Conservation (phyloP, 2,888 invertebrate species). For the Leptodirus hochenwartii region DNA sequence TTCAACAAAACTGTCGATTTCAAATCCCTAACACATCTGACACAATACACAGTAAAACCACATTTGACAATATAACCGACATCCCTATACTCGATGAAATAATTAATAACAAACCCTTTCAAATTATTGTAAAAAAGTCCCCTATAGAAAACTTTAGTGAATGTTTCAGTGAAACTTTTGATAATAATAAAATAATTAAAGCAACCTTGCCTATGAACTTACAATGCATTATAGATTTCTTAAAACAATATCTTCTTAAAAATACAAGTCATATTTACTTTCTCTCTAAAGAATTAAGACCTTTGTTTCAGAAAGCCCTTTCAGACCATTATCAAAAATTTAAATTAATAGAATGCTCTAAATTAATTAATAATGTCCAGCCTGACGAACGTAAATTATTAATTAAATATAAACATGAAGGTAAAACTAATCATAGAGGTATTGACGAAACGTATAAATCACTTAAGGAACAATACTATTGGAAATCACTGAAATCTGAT, state of each 20-base stretch:
- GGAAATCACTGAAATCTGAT: constrained; percentile 7
- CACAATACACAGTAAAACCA: too few relatives aligned
- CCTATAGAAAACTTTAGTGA: too few relatives aligned
- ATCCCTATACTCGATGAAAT: too few relatives aligned
- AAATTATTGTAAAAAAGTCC: too few relatives aligned
- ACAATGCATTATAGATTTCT: constrained; percentile 1
- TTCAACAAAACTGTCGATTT: too few relatives aligned
- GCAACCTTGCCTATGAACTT: too few relatives aligned
- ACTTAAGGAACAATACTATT: constrained; percentile 11
- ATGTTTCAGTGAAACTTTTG: too few relatives aligned
- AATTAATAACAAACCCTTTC: too few relatives aligned
- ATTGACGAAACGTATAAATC: constrained; percentile 11
- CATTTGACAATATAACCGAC: too few relatives aligned
- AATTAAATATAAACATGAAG: constrained; percentile 11
- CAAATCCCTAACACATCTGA: too few relatives aligned
- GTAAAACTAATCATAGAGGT: constrained; percentile 11
- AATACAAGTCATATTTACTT: constrained; percentile 1
- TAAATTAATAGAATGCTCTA: constrained; percentile 5
- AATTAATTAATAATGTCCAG: constrained; percentile 9
- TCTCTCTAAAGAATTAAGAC: constrained; percentile 1
- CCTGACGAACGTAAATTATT: constrained; percentile 7
- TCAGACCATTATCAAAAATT: neutral
- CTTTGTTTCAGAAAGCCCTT: neutral
- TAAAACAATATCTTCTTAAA: neutral
- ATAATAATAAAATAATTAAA: too few relatives aligned